phyloP scores from a whole-genome alignment of 2,888 invertebrate species.

The Odontocerum albicorne region DNA sequence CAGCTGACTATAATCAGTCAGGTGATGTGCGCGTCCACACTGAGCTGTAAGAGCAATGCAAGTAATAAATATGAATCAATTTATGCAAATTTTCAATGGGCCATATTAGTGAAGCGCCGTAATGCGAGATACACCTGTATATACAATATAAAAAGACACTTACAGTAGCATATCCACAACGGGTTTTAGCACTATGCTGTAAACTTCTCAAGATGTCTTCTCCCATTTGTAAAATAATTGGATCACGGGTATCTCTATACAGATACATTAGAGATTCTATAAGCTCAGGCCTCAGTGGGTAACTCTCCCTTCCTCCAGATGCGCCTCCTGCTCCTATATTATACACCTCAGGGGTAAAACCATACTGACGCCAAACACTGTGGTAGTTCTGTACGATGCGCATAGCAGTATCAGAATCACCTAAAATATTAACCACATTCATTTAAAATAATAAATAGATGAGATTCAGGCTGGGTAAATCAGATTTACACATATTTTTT shows the following conservation, averaged over 20 bases:
- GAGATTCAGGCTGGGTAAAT: too few species aligned
- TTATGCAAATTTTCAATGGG: too few species aligned
- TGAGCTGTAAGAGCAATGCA: too few species aligned
- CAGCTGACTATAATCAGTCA: too few species aligned
- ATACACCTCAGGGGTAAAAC: conserved; percentile 97
- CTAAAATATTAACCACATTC: conserved; percentile 50
- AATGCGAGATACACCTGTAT: too few species aligned
- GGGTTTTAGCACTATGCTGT: conserved; percentile 88
- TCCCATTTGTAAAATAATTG: conserved; percentile 87
- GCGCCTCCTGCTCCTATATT: conserved; percentile 90
- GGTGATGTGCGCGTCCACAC: too few species aligned
- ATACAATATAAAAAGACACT: too few species aligned
- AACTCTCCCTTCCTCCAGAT: conserved; percentile 79
- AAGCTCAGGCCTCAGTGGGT: conserved; percentile 94
- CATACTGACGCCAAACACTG: conserved; percentile 95
- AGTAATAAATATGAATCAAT: too few species aligned
- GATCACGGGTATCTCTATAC: conserved; percentile 92
- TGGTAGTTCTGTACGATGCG: conserved; percentile 95
- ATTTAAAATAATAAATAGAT: too few species aligned
- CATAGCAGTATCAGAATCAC: conserved; percentile 89
- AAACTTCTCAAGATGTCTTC: conserved; percentile 92
- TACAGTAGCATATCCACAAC: conserved; percentile 97
- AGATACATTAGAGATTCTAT: conserved; percentile 97
- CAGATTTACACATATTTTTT: too few species aligned
- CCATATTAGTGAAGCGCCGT: too few species aligned